Conservation (phyloP, 2,888 invertebrate species). For the Exephanes ischioxanthus region DNA sequence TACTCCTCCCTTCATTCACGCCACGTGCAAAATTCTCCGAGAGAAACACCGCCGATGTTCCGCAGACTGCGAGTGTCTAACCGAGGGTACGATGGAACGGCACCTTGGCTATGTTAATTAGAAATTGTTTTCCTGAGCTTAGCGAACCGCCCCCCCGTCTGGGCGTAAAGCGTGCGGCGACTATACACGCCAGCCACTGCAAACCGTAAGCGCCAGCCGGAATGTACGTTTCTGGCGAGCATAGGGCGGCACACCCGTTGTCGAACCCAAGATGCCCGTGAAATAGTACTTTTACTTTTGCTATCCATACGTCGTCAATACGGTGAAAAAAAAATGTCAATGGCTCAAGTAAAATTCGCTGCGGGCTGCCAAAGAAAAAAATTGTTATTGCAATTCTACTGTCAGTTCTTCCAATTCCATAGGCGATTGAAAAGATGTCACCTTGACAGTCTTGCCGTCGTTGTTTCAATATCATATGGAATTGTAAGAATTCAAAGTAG, state of each 20-base stretch:
- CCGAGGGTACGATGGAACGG: slow-evolving; percentile 55
- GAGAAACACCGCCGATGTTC: slow-evolving; percentile 29
- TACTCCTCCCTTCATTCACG: slow-evolving; percentile 30
- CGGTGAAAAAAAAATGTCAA: too few species aligned
- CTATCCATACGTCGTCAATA: background rate
- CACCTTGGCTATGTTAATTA: slow-evolving; percentile 64
- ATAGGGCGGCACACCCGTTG: slow-evolving; percentile 3
- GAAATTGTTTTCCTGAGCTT: slow-evolving; percentile 65
- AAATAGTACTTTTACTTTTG: background rate
- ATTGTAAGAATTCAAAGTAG: too few species aligned
- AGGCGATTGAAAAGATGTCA: too few species aligned
- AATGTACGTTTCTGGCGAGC: slow-evolving; percentile 1
- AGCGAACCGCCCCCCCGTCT: slow-evolving; percentile 39
- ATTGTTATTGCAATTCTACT: too few species aligned
- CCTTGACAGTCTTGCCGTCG: too few species aligned
- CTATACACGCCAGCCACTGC: slow-evolving; percentile 3
- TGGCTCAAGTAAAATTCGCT: too few species aligned
- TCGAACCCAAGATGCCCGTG: background rate
- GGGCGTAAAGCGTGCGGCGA: background rate
- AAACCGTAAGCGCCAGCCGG: slow-evolving; percentile 21
- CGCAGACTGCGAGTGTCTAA: slow-evolving; percentile 51
- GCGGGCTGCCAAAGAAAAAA: too few species aligned
- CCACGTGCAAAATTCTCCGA: slow-evolving; percentile 54
- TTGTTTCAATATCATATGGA: too few species aligned
- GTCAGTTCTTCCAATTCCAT: too few species aligned